Evolutionary conservation across 2,797 vertebrate species (phyloP), one percentile per base, ranked within the genome.

Genomic region (Sebastes itinus): DNA sequence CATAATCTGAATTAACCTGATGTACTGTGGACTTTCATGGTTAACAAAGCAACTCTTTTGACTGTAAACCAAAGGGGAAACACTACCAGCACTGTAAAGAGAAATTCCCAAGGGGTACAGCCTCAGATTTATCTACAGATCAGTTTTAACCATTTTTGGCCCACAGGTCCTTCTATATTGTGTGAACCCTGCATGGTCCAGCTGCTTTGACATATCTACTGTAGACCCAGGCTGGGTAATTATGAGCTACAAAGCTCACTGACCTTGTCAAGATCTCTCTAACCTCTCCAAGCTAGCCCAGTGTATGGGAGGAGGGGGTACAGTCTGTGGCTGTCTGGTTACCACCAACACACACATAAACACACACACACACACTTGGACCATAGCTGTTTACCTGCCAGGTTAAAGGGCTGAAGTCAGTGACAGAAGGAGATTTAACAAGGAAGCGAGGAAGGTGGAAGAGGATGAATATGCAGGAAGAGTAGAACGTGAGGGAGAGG

Each of bases 231-330:
- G 58, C 88, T 87, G 52, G 86, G 87, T 94, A 92, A 95, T 95
- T 93, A 95, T 93, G 94, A 94, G 92, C 84, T 95, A 94, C 92
- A 95, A 92, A 93, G 92, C 91, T 91, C 90, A 93, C 78, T 94
- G 93, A 94, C 94, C 94, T 94, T 95, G 94, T 94, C 94, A 94
- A 91, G 90, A 89, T 83, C 86, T 83, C 73, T 77, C 82, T 83
- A 88, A 77, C 82, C 87, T 81, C 87, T 75, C 74, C 23, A 73
- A 67, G 69, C 77, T 56, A 83, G 59, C 76, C 84, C 69, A 79
- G 68, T 80, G 79, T 80, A 75, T 49, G 42, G 81, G 74, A 67
- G 87, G 75, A 72, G 82, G 88, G 78, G 70, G 72, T 68, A 78
- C 81, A 88, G 80, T 88, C 73, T 88, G 81, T 74, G 67, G 71